Conservation (phyloP, 37 sponge, comb jelly and placozoan species). For the Ianthella basta region DNA sequence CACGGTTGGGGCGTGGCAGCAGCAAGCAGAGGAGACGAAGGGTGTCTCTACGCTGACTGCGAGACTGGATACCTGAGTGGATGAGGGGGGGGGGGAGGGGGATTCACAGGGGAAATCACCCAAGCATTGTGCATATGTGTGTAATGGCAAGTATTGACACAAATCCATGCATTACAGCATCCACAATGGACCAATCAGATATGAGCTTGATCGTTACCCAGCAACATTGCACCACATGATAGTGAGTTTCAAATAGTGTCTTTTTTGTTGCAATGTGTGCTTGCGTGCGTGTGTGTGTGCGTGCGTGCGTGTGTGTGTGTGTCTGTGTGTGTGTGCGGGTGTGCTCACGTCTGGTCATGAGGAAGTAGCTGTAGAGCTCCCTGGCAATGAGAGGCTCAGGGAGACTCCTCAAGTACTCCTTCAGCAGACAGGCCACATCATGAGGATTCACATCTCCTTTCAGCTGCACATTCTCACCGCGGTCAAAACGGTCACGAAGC, state of each 20-base stretch:
- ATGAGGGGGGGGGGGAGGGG: not conserved
- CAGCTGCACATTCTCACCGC: slow-evolving; percentile 59
- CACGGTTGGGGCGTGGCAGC: slow-evolving; percentile 84
- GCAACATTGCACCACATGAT: too few species aligned
- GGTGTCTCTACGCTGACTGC: slow-evolving; percentile 51
- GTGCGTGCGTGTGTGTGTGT: too few species aligned
- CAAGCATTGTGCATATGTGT: too few species aligned
- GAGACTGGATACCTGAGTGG: slow-evolving; percentile 46
- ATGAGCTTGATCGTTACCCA: too few species aligned
- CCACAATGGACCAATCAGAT: too few species aligned
- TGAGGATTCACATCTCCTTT: slow-evolving; percentile 79
- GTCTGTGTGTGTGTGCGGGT: not conserved
- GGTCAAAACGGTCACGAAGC: slow-evolving; percentile 68
- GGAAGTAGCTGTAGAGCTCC: slow-evolving; percentile 76
- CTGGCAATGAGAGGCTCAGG: slow-evolving; percentile 87
- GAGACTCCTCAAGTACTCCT: slow-evolving; percentile 82
- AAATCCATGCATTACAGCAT: too few species aligned
- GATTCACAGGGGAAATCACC: not conserved
- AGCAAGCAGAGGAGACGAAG: slow-evolving; percentile 73
- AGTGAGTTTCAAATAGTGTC: too few species aligned
- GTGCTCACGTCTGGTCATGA: slow-evolving; percentile 79
- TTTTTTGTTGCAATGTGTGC: too few species aligned
- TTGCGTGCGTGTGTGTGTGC: too few species aligned
- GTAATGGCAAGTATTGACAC: too few species aligned
- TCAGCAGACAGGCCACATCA: slow-evolving; percentile 83